Percentiles rank a stretch among this genome's conserved stretches.
These are phyloP conservation scores for Conomelus anceps DNA, from an alignment of 2,888 invertebrate genomes.

Conservation along the genomic window DNA sequence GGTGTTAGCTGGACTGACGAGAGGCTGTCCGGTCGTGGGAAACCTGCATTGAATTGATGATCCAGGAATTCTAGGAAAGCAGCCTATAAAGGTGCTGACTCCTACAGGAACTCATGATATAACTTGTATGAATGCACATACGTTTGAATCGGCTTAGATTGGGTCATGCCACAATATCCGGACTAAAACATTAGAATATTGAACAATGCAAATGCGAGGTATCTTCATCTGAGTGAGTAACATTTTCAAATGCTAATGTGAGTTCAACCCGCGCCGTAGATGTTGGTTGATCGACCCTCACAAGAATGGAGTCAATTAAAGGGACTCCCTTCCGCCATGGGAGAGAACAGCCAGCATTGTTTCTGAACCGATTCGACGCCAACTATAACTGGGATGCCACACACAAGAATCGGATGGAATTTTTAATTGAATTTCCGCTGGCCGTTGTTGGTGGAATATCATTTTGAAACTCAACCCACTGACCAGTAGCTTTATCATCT, in stretches of 20 bases:
- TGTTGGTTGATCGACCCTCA: background rate
- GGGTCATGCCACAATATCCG: background rate
- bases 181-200: background rate
- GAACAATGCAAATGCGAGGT: background rate
- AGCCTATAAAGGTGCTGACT: too few relatives aligned
- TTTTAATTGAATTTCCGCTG: background rate
- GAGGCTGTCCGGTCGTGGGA: too few relatives aligned
- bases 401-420: background rate
- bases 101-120: too few relatives aligned
- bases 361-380: background rate
- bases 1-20: too few relatives aligned
- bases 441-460: background rate
- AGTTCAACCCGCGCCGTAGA: background rate
- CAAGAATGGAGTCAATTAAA: background rate
- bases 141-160: background rate
- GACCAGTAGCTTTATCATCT: background rate
- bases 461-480: background rate
- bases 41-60: too few relatives aligned
- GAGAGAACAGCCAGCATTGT: too few relatives aligned
- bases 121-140: background rate
- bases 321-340: background rate
- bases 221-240: background rate
- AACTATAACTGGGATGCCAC: background rate
- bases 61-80: too few relatives aligned
- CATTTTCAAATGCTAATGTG: background rate